A percentile compares a stretch with the other conserved stretches of the same genome.
Evolutionary conservation across 2,797 vertebrate species (phyloP).

Genomic region (Manis javanica): DNA sequence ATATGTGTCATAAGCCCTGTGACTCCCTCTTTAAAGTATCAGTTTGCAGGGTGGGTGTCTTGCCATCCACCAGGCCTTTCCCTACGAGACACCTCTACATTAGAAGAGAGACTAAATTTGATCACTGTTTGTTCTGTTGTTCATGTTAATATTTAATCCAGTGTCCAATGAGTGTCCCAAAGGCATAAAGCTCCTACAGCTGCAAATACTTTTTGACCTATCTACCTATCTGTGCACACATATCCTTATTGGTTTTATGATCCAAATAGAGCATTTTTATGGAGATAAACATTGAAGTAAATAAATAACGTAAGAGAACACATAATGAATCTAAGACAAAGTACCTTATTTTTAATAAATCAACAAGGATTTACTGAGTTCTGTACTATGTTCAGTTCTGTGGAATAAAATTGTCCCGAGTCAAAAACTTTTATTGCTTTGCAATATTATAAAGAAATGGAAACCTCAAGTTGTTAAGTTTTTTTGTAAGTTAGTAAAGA

Average conservation of each 20-base stretch:
- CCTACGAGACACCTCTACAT: constrained; percentile 28
- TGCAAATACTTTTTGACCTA: constrained; percentile 14
- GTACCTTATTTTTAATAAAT: not conserved
- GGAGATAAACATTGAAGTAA: not conserved
- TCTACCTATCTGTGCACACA: not conserved
- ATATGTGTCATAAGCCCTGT: not conserved
- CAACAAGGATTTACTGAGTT: constrained; percentile 19
- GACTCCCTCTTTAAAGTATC: constrained; percentile 41
- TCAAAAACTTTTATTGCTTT: not conserved
- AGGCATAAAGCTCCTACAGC: not conserved
- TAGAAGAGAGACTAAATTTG: constrained; percentile 52
- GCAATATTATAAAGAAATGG: not conserved
- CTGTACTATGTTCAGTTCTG: not conserved
- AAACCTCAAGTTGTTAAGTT: not conserved
- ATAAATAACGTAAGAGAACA: not conserved
- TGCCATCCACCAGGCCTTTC: not conserved
- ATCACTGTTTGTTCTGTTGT: constrained; percentile 43
- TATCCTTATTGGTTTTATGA: not conserved
- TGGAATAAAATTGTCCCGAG: constrained; percentile 10
- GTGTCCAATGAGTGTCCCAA: constrained; percentile 7
- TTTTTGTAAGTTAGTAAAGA: not conserved
- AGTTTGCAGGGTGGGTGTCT: not conserved
- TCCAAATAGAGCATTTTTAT: not conserved
- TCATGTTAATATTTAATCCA: constrained; percentile 61
- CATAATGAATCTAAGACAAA: not conserved